Conservation (phyloP, 2,888 invertebrate species). For the Scaptomyza parva region DNA sequence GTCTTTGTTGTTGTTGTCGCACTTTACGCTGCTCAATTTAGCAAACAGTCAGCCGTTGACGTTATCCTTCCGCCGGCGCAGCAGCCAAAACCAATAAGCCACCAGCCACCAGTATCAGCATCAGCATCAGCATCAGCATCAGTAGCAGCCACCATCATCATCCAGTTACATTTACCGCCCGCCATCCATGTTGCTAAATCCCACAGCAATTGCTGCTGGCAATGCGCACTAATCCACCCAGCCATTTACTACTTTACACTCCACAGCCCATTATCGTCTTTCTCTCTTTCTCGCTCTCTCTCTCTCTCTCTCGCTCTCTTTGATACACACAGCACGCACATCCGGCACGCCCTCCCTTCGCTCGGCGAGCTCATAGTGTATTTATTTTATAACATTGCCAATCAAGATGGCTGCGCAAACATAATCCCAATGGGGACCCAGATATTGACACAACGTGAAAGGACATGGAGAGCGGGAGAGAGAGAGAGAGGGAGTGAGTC, state of each 20-base stretch:
- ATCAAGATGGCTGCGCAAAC: slow-evolving; percentile 85
- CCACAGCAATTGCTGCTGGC: slow-evolving; percentile 78
- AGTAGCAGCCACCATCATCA: slow-evolving; percentile 23
- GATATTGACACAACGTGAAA: slow-evolving; percentile 49
- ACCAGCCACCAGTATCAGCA: slow-evolving; percentile 53
- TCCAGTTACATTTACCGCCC: slow-evolving; percentile 54
- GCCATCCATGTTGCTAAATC: slow-evolving; percentile 65
- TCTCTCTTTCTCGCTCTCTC: background rate
- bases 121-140: slow-evolving; percentile 39
- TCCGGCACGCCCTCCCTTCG: slow-evolving; percentile 54
- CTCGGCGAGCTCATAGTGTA: slow-evolving; percentile 71
- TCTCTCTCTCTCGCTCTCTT: background rate
- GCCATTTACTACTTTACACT: slow-evolving; percentile 38
- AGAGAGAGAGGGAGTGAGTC: no score
- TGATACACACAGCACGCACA: slow-evolving; percentile 53
- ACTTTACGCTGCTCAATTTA: slow-evolving; percentile 82
- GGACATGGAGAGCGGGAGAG: slow-evolving; percentile 16
- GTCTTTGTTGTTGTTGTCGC: slow-evolving; percentile 57
- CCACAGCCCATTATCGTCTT: slow-evolving; percentile 18
- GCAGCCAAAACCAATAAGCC: slow-evolving; percentile 77
- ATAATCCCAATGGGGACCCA: slow-evolving; percentile 80
- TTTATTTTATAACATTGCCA: slow-evolving; percentile 85
- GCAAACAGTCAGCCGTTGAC: slow-evolving; percentile 78
- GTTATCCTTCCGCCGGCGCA: slow-evolving; percentile 78
- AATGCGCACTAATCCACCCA: slow-evolving; percentile 72